A percentile compares a stretch with the other conserved stretches of the same genome.
Conservation (phyloP, 2,888 invertebrate species). For the Drosophila differens region DNA sequence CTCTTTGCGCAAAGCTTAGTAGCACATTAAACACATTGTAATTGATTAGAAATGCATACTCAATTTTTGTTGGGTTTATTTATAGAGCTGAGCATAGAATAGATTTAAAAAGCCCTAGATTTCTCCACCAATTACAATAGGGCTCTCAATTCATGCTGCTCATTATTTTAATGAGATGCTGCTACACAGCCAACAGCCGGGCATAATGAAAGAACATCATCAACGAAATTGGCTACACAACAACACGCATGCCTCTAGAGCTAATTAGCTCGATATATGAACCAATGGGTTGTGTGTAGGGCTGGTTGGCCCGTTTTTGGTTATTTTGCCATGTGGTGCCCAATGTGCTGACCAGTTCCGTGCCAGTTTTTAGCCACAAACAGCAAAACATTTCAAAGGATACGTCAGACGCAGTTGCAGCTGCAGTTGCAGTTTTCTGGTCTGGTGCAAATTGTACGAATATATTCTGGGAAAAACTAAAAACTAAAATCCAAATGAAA, state of each 20-base stretch:
- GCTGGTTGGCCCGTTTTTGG: background rate
- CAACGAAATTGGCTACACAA: conserved; percentile 50
- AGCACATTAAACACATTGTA: background rate
- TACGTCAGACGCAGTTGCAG: conserved; percentile 42
- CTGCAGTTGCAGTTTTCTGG: conserved; percentile 28
- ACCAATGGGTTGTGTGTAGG: conserved; percentile 16
- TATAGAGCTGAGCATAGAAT: background rate
- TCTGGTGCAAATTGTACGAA: conserved; percentile 59
- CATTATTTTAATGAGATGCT: conserved; percentile 1
- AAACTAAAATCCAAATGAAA: conserved; percentile 81
- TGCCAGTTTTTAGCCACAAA: conserved; percentile 68
- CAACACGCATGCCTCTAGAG: conserved; percentile 39
- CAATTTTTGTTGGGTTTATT: background rate
- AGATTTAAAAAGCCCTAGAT: background rate
- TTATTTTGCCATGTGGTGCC: conserved; percentile 36
- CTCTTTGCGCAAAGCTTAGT: background rate
- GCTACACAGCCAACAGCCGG: conserved; percentile 2
- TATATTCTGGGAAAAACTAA: conserved; percentile 61
- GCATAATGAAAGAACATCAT: conserved; percentile 51
- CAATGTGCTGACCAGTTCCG: conserved; percentile 52
- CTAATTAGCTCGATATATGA: conserved; percentile 54
- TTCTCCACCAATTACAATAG: background rate
- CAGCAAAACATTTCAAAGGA: conserved; percentile 69
- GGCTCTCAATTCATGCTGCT: background rate
- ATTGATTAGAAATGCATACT: background rate